A percentile compares a stretch with the other conserved stretches of the same genome.
These are phyloP conservation scores for Eidolon helvum DNA, from an alignment of 2,113 vertebrate species.

Conservation along the genomic window DNA sequence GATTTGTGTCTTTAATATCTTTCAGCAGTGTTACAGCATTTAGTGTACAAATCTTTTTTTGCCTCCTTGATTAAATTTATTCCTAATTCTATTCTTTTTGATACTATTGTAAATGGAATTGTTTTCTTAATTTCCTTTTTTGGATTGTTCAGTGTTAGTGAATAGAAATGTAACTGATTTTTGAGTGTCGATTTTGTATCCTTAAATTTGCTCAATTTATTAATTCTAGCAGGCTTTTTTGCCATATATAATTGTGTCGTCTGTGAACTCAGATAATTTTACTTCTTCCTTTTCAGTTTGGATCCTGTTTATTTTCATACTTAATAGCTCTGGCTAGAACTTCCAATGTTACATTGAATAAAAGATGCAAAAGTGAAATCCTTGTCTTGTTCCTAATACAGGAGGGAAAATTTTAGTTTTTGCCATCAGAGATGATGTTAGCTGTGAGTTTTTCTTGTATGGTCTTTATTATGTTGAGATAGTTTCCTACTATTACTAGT, in stretches of 20 bases:
- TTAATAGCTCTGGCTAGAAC: background rate
- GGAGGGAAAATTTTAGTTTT: background rate
- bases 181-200: background rate
- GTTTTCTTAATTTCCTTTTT: background rate
- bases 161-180: background rate
- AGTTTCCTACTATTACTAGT: background rate
- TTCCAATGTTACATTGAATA: background rate
- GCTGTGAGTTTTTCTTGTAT: background rate
- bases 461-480: background rate
- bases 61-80: background rate
- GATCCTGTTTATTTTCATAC: background rate
- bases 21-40: background rate
- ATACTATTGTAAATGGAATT: background rate
- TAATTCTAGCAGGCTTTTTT: background rate
- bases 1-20: background rate
- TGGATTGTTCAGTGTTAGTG: background rate
- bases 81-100: background rate
- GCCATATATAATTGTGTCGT: background rate
- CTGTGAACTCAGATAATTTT: background rate
- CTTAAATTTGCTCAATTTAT: background rate
- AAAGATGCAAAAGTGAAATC: background rate
- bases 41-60: background rate
- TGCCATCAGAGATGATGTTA: background rate
- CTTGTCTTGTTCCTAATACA: background rate
- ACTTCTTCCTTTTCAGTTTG: background rate